These are phyloP conservation scores for Galeopsomyia nigrocyanea DNA, from an alignment of 2,888 invertebrate species.

Conservation along the genomic window DNA sequence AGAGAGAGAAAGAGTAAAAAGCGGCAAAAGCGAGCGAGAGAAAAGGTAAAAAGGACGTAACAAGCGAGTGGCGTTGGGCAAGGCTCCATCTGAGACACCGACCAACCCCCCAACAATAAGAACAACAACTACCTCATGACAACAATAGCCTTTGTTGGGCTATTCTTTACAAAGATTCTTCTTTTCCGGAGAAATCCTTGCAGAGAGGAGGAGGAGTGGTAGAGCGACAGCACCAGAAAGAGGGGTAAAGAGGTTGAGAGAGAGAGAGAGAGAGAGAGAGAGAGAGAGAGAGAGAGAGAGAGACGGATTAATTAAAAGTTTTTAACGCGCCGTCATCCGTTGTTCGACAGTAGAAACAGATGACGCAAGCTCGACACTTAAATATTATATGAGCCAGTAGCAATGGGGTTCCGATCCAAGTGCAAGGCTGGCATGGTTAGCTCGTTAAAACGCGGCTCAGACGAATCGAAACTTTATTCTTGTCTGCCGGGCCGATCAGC, in stretches of 20 bases:
- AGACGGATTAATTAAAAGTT: conserved; percentile 64
- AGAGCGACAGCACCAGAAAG: conserved; percentile 49
- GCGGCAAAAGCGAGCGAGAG: conserved; percentile 20
- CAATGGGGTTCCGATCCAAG: too few species aligned
- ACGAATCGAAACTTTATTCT: too few species aligned
- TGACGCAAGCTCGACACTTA: conserved; percentile 20
- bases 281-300: conserved; percentile 49
- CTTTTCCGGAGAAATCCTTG: conserved; percentile 49
- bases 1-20: conserved; percentile 1
- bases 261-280: conserved; percentile 50
- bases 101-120: conserved; percentile 60
- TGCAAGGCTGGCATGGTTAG: too few species aligned
- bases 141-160: conserved; percentile 60
- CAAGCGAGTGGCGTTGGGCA: conserved; percentile 34
- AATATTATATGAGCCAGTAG: conserved; percentile 10
- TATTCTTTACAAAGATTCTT: conserved; percentile 53
- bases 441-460: too few species aligned
- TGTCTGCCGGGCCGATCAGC: too few species aligned
- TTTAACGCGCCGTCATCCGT: conserved; percentile 40
- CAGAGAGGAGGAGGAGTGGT: too few species aligned
- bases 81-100: conserved; percentile 54
- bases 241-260: too few species aligned
- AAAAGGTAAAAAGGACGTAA: conserved; percentile 42
- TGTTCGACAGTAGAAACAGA: conserved; percentile 35
- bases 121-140: conserved; percentile 49